Evolutionary conservation across 2,888 invertebrate genomes (phyloP), one percentile per base, ranked within the genome.

Genomic region (Dione juno): DNA sequence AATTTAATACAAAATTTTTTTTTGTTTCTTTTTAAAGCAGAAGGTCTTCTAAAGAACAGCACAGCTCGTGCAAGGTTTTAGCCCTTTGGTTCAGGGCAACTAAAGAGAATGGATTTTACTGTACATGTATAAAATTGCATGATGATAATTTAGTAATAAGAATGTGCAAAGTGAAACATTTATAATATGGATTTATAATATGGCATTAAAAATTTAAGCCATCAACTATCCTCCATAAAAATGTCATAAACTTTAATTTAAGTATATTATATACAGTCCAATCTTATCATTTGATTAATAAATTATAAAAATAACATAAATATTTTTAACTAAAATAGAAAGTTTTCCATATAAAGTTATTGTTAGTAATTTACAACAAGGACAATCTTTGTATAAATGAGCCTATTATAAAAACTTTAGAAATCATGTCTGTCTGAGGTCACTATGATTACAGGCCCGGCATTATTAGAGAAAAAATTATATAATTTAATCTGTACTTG

Each of bases 61-160:
- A 52, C 13, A 53, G 43, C 10, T n/a, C 53, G 14, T 45, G 35
- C 61, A 68, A 68, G 68, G 61, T 58, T 52, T 37, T 66, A 57
- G 35, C 61, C 68, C 61, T 61, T 63, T 67, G 50, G n/a, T 52
- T 68, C 35, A 61, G 43, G 61, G 68, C 53, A 68, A 52, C 35
- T 35, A 54, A 67, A 68, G 68, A 61, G 61, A 68, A 68, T 61
- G 61, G 68, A 61, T 21, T 28, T 54, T 7, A 35, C 21, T 53
- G 28, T 43, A 63, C 41, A 43, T 53, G 53, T 35, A 52, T 43
- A 45, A 43, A 67, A 67, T 52, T 67, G 43, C 41, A 41, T 61
- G 21, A 61, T 43, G 28, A 61, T 19, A 59, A 59, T 52, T 52
- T 6, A 7, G 16, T 64, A 50, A 28, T 35, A 19, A 43, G 28